Evolutionary conservation across 1,140 invertebrate species (phyloP).

Genomic region (Eufriesea mexicana): DNA sequence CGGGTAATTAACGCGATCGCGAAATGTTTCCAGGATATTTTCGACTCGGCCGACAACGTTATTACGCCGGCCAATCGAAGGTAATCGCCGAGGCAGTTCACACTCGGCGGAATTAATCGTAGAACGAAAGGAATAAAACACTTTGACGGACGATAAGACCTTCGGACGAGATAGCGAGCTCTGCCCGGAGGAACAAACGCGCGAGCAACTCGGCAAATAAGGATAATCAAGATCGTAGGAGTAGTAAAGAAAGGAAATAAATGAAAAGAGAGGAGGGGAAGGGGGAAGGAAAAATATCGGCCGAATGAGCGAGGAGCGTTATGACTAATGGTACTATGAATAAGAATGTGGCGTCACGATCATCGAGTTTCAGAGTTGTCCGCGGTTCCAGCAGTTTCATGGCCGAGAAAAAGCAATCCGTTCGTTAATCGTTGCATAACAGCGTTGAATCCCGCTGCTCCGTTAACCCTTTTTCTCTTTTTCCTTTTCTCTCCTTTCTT

Average conservation of each 20-base stretch:
- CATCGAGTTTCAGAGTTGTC: constrained; percentile 16
- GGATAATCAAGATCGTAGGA: constrained; percentile 35
- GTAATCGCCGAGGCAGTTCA: neutral
- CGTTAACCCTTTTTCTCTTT: neutral
- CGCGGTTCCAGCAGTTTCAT: no score
- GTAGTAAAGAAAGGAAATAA: constrained; percentile 3
- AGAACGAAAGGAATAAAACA: constrained; percentile 4
- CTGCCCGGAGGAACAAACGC: neutral
- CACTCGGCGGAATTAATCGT: neutral
- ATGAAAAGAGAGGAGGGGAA: no score
- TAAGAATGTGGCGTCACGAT: constrained; percentile 24
- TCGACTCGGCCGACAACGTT: neutral
- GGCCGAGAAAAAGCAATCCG: neutral
- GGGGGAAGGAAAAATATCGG: neutral
- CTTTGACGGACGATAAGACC: neutral
- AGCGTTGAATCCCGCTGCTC: neutral
- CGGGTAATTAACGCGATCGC: constrained; percentile 26
- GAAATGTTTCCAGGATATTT: neutral
- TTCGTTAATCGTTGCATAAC: constrained; percentile 2
- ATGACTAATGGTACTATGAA: constrained; percentile 34
- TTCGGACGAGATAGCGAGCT: neutral
- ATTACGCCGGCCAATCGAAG: neutral
- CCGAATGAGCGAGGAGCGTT: constrained; percentile 26
- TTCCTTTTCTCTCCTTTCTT: neutral
- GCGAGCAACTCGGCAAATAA: constrained; percentile 10